These are phyloP conservation scores for Eristalis arbustorum DNA, from an alignment of 2,888 invertebrate genomes.

Conservation along the genomic window DNA sequence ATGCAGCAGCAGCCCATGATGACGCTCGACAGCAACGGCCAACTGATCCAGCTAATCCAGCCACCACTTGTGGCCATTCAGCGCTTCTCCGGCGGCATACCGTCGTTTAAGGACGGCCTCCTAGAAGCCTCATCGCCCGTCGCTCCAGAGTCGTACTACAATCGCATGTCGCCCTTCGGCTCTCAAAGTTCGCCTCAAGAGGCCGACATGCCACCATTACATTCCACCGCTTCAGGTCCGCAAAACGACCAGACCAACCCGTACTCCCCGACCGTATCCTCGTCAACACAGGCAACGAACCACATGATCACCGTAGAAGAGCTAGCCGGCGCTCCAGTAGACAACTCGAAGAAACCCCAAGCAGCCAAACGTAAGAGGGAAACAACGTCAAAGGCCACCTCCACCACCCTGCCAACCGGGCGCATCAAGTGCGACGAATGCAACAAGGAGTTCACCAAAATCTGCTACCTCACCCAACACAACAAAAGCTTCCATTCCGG, in stretches of 20 bases:
- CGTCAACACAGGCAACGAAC: conserved; percentile 75
- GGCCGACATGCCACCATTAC: conserved; percentile 77
- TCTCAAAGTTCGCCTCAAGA: conserved; percentile 77
- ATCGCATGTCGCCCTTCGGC: conserved; percentile 73
- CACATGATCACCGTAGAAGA: conserved; percentile 77
- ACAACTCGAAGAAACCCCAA: conserved; percentile 31
- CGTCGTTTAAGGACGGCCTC: conserved; percentile 70
- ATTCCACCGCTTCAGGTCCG: conserved; percentile 72
- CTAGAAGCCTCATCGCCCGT: conserved; percentile 71
- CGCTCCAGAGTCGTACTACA: conserved; percentile 75
- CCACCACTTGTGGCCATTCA: conserved; percentile 82
- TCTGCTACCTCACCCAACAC: conserved; percentile 94
- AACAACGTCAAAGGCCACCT: conserved; percentile 71
- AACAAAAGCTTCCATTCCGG: conserved; percentile 94
- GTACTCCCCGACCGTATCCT: conserved; percentile 77
- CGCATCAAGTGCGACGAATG: conserved; percentile 88
- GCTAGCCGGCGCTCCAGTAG: conserved; percentile 34
- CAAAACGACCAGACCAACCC: conserved; percentile 71
- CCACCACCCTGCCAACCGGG: conserved; percentile 75
- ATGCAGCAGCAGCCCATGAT: conserved; percentile 75
- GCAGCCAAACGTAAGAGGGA: conserved; percentile 73
- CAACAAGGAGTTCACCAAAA: conserved; percentile 91
- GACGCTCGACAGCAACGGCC: conserved; percentile 77
- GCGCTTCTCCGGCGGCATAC: conserved; percentile 72
- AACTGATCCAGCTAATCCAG: conserved; percentile 80